Percentiles rank a stretch among this genome's conserved stretches.
phyloP scores from a whole-genome alignment of 2,113 vertebrate genomes.

The Percopsis transmontana region DNA sequence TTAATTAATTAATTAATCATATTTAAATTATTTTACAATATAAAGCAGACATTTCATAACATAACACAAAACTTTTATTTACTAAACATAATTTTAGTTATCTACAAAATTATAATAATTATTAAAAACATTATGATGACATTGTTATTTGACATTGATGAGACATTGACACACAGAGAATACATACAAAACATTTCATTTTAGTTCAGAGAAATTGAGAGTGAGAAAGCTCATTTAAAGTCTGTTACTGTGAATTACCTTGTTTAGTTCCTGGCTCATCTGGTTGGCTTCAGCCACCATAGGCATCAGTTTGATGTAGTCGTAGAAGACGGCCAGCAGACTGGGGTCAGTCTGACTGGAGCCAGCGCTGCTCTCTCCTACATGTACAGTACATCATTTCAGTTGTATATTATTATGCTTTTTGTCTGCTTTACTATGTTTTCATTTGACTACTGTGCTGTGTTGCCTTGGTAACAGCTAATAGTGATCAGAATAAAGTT shows the following conservation, averaged over 20 bases:
- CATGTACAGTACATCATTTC: conserved; percentile 6
- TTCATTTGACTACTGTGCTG: background rate
- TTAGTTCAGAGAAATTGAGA: too few relatives aligned
- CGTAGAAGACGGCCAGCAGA: conserved; percentile 85
- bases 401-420: background rate
- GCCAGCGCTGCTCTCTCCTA: conserved; percentile 60
- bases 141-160: background rate
- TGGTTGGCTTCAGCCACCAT: conserved; percentile 88
- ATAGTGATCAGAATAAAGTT: too few relatives aligned
- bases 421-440: background rate
- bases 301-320: conserved; percentile 86
- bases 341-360: conserved; percentile 78
- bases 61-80: too few relatives aligned
- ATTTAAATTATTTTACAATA: background rate
- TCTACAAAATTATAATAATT: too few relatives aligned
- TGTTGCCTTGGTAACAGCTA: too few relatives aligned
- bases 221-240: background rate
- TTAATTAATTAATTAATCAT: too few relatives aligned
- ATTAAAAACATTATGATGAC: background rate
- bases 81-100: too few relatives aligned
- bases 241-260: conserved; percentile 67
- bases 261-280: conserved; percentile 86
- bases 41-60: too few relatives aligned
- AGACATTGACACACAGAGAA: too few relatives aligned
- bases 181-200: background rate